Conservation (phyloP, 2,113 vertebrate species). For the Callopanchax toddi region DNA sequence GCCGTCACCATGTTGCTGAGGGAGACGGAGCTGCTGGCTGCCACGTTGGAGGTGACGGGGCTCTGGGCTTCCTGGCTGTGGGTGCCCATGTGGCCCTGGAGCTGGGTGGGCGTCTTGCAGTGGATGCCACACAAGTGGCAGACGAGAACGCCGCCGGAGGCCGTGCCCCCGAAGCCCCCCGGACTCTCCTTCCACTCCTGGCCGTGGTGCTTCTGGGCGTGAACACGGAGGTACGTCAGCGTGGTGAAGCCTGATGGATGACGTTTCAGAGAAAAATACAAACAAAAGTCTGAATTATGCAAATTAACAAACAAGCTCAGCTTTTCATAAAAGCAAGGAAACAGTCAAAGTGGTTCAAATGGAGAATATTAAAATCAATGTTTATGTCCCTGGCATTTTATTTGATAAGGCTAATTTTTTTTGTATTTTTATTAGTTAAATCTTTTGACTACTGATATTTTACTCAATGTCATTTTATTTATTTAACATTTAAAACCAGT, state of each 20-base stretch:
- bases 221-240: slow-evolving; percentile 87
- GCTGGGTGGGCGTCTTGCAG: slow-evolving; percentile 93
- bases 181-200: slow-evolving; percentile 85
- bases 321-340: too few relatives aligned
- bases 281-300: not conserved
- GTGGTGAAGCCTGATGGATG: slow-evolving; percentile 78
- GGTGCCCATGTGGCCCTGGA: slow-evolving; percentile 91
- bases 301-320: too few relatives aligned
- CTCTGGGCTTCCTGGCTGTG: slow-evolving; percentile 67
- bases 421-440: too few relatives aligned
- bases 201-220: slow-evolving; percentile 93
- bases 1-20: slow-evolving; percentile 78
- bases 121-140: slow-evolving; percentile 92
- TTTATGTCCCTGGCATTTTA: too few relatives aligned
- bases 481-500: too few relatives aligned
- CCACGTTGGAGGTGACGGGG: slow-evolving; percentile 59
- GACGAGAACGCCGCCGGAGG: slow-evolving; percentile 85
- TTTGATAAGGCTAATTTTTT: too few relatives aligned
- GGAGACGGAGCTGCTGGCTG: slow-evolving; percentile 71
- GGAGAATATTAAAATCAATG: too few relatives aligned
- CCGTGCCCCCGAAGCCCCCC: slow-evolving; percentile 80
- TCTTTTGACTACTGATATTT: too few relatives aligned
- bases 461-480: too few relatives aligned
- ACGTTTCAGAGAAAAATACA: not conserved
- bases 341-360: too few relatives aligned